These are phyloP conservation scores for Agriopis leucophaearia DNA, from an alignment of 2,888 invertebrate species.

Conservation along the genomic window DNA sequence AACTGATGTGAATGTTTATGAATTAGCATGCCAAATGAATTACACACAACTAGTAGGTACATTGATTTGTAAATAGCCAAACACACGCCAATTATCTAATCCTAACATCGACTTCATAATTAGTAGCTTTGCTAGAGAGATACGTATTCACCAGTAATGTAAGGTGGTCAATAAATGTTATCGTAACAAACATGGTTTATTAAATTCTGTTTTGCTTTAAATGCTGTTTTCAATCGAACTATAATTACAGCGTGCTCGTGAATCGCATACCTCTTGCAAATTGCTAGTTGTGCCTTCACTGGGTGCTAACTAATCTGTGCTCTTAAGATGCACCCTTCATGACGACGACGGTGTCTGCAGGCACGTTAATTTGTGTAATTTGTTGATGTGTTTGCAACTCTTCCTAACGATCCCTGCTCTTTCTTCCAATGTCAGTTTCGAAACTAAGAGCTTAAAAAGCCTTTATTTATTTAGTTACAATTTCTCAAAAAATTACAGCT, in stretches of 20 bases:
- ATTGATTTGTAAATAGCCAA: conserved; percentile 6
- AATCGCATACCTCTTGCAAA: conserved; percentile 60
- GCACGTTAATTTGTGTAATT: conserved; percentile 74
- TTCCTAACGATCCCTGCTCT: conserved; percentile 14
- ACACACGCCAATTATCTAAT: conserved; percentile 13
- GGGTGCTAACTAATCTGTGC: conserved; percentile 23
- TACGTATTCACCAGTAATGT: conserved; percentile 21
- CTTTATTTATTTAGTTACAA: too few relatives aligned
- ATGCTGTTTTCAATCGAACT: conserved; percentile 62
- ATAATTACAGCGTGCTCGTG: conserved; percentile 60
- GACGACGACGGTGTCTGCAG: conserved; percentile 57
- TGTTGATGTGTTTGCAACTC: conserved; percentile 46
- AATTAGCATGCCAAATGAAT: neutral
- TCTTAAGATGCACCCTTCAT: conserved; percentile 61
- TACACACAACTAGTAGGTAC: neutral
- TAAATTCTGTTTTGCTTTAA: conserved; percentile 43
- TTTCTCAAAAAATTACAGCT: too few relatives aligned
- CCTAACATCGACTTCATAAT: conserved; percentile 18
- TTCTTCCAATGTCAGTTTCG: neutral
- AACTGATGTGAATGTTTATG: neutral
- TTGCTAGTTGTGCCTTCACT: conserved; percentile 58
- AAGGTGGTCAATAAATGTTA: conserved; percentile 35
- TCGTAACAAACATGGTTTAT: conserved; percentile 39
- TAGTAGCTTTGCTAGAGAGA: conserved; percentile 11
- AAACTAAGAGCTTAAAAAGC: neutral